phyloP scores from a whole-genome alignment of 2,888 invertebrate species.

The Phaedon cochleariae region DNA sequence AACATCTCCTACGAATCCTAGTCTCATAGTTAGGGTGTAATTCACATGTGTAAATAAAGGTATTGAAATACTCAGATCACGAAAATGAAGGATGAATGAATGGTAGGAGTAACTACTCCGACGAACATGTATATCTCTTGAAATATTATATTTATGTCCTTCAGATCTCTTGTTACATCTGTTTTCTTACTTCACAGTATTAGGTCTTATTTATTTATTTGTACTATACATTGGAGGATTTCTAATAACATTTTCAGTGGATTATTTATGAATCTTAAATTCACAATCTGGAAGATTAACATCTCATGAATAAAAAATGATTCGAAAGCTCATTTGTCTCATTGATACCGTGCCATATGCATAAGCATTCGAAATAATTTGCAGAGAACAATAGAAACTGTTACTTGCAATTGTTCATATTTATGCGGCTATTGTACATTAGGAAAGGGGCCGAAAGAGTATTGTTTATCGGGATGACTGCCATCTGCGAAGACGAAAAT shows the following conservation, averaged over 20 bases:
- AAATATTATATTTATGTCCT: constrained; percentile 3
- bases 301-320: constrained; percentile 38
- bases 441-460: constrained; percentile 28
- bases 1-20: constrained; percentile 53
- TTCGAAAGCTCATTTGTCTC: constrained; percentile 31
- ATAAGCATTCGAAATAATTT: neutral
- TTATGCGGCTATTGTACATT: constrained; percentile 23
- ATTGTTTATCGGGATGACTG: constrained; percentile 20
- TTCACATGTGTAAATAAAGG: constrained; percentile 55
- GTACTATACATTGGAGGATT: constrained; percentile 24
- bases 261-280: constrained; percentile 33
- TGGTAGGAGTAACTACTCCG: neutral
- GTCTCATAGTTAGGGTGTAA: constrained; percentile 58
- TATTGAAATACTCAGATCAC: constrained; percentile 38
- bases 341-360: constrained; percentile 18
- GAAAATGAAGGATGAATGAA: constrained; percentile 14
- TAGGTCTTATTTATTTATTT: constrained; percentile 29
- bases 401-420: neutral
- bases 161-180: constrained; percentile 7
- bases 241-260: constrained; percentile 24
- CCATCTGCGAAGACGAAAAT: constrained; percentile 14
- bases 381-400: constrained; percentile 17
- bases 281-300: constrained; percentile 31
- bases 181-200: constrained; percentile 27
- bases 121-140: constrained; percentile 7